These are phyloP conservation scores for Drosophila seclusa DNA, from an alignment of 2,888 invertebrate species.

Conservation along the genomic window DNA sequence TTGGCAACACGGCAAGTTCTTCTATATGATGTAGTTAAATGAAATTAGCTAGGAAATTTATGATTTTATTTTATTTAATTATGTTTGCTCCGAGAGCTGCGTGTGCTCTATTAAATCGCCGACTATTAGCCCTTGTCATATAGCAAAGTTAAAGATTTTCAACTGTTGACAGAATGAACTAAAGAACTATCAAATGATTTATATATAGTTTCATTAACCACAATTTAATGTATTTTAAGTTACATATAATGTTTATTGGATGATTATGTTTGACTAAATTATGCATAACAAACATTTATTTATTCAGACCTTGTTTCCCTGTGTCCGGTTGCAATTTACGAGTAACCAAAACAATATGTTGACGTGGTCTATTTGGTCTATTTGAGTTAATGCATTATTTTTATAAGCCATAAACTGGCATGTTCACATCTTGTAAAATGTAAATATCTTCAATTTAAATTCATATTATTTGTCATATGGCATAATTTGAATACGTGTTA, in stretches of 20 bases:
- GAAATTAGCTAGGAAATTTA: constrained; percentile 56
- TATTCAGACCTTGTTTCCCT: background rate
- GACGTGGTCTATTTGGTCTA: constrained; percentile 1
- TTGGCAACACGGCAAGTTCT: constrained; percentile 4
- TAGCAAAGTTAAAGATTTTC: background rate
- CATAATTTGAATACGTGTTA: constrained; percentile 28
- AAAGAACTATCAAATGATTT: background rate
- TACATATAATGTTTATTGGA: background rate
- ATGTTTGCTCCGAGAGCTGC: constrained; percentile 26
- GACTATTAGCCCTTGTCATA: background rate
- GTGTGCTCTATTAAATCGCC: constrained; percentile 18
- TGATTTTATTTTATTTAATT: constrained; percentile 70
- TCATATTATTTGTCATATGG: constrained; percentile 14
- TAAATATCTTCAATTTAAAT: background rate
- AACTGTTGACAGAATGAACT: background rate
- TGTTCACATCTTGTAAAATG: constrained; percentile 37
- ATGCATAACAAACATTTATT: background rate
- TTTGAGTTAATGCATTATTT: constrained; percentile 17
- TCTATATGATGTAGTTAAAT: constrained; percentile 11
- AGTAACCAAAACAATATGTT: constrained; percentile 10
- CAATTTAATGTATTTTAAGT: background rate
- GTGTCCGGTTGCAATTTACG: constrained; percentile 37
- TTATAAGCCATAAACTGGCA: constrained; percentile 10
- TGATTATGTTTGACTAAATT: background rate
- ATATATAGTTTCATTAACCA: background rate